Evolutionary conservation across 2,888 invertebrate genomes (phyloP).

Genomic region (Schizaphis graminum): DNA sequence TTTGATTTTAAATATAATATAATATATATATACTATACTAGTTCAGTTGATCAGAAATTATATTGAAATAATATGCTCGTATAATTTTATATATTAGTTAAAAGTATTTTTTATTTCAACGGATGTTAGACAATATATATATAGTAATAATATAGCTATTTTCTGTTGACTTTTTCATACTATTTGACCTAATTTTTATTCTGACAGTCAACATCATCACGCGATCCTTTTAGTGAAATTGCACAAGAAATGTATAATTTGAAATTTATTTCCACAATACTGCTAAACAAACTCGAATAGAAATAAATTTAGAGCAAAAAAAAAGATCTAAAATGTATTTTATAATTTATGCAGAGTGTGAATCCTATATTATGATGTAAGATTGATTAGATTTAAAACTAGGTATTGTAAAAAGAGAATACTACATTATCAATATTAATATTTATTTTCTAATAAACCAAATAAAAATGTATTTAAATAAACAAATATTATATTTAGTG

Average conservation of each 20-base stretch:
- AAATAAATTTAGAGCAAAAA: not conserved
- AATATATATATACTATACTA: not conserved
- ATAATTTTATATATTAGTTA: not conserved
- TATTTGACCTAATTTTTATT: slow-evolving; percentile 1
- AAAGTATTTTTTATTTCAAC: not conserved
- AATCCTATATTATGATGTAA: not conserved
- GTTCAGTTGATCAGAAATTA: not conserved
- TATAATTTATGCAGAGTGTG: not conserved
- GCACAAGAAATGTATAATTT: not conserved
- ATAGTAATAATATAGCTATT: not conserved
- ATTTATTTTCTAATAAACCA: not conserved
- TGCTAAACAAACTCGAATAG: not conserved
- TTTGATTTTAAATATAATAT: not conserved
- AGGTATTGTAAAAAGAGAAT: not conserved
- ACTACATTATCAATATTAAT: not conserved
- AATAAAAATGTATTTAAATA: not conserved
- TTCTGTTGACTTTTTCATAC: not conserved
- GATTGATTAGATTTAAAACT: not conserved
- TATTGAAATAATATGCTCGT: not conserved
- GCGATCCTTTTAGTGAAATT: slow-evolving; percentile 11
- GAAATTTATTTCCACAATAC: not conserved
- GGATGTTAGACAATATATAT: no score
- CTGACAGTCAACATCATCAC: slow-evolving; percentile 1
- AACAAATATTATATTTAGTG: not conserved
- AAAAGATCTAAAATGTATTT: not conserved